phyloP scores from a whole-genome alignment of 1,140 invertebrate species.

The Musca domestica region DNA sequence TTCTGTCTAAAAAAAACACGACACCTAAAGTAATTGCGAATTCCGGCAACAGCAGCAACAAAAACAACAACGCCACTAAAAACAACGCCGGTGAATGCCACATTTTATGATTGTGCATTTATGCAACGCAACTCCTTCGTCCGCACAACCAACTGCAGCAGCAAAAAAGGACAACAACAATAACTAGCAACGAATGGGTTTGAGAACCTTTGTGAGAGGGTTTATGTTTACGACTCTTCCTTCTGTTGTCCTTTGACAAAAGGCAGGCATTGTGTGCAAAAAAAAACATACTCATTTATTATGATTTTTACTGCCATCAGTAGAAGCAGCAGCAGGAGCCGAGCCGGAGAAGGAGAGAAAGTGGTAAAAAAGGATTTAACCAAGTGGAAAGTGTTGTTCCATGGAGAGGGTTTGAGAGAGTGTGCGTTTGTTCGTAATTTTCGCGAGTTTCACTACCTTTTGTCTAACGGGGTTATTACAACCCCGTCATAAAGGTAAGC shows the following conservation, averaged over 20 bases:
- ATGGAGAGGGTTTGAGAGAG: too few species aligned
- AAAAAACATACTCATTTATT: conserved; percentile 13
- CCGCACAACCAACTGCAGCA: background rate
- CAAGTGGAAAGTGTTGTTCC: conserved; percentile 5
- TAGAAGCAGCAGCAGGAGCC: background rate
- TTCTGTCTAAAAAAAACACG: background rate
- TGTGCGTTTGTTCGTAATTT: too few species aligned
- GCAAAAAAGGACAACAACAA: conserved; percentile 1
- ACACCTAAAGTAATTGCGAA: conserved; percentile 13
- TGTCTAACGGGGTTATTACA: background rate
- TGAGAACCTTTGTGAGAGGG: too few species aligned
- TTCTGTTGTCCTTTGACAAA: conserved; percentile 1
- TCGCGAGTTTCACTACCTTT: too few species aligned
- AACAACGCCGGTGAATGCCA: background rate
- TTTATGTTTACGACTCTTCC: background rate
- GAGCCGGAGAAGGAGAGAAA: conserved; percentile 14
- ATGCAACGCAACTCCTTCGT: conserved; percentile 11
- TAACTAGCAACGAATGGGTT: too few species aligned
- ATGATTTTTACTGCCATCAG: background rate
- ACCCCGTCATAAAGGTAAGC: conserved; percentile 3
- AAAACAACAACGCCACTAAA: background rate
- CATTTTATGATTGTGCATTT: conserved; percentile 14
- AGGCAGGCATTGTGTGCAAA: background rate
- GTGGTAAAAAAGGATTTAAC: conserved; percentile 21
- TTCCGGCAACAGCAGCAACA: background rate